Evolutionary conservation across 2,797 vertebrate species (phyloP), one percentile per base, ranked within the genome.

Genomic region (Esox lucius): DNA sequence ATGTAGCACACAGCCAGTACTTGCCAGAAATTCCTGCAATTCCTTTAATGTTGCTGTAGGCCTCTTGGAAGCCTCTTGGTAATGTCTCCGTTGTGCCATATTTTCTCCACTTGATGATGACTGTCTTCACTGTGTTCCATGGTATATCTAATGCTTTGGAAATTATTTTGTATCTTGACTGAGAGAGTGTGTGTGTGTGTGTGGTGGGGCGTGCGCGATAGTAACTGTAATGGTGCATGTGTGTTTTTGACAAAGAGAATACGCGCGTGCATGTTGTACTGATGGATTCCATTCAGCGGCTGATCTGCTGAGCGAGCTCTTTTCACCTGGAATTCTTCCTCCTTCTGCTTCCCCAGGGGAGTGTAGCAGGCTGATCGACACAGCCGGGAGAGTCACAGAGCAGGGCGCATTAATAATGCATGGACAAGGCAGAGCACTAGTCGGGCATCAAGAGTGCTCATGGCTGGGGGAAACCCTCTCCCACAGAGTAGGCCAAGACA

Each of bases 331-430:
- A 46, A 42, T 65, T 46, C 61, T 16, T 28, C 7, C 33, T 67
- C 66, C 53, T 68, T 11, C 19, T 39, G n/a, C 70, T 49, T 51
- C 11, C 49, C 73, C 73, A 59, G 33, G 65, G 66, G 66, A 39
- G 7, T 22, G 2, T 42, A 61, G 66, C 13, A 46, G 73, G 33
- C 66, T 35, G 51, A 75, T 59, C 49, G 17, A 22, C 59, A 46
- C 53, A 69, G 51, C 66, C 6, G 51, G 28, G 31, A 69, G 49
- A 75, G 66, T 69, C 73, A 69, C 59, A 33, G 33, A 75, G 73
- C 66, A 74, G n/a, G 31, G 31, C 31, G 22, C 66, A 75, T 75
- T 75, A 75, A 75, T 75, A 68, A 75, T 69, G 31, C 51, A 75
- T 68, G 22, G 35, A 1, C 33, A 53, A 33, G 51, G 24, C 64